Conservation (phyloP, 1,140 invertebrate species). For the Penaeus japonicus region DNA sequence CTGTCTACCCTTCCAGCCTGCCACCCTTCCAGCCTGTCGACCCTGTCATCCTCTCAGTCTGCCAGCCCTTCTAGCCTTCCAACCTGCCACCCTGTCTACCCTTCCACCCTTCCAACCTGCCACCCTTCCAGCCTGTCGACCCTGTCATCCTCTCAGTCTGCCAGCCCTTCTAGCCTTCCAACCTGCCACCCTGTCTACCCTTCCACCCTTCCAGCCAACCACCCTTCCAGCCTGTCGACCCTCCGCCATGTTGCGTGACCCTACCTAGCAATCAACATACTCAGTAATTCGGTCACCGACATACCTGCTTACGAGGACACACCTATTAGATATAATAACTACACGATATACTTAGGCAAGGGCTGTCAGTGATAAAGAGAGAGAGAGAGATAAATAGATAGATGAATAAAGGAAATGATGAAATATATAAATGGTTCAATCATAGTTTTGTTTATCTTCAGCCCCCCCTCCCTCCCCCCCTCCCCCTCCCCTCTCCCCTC, state of each 20-base stretch:
- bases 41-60: no score
- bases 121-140: background rate
- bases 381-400: no score
- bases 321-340: no score
- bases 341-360: no score
- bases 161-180: background rate
- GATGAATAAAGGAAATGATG: no score
- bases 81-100: background rate
- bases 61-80: background rate
- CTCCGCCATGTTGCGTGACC: background rate
- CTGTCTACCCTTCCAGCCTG: no score
- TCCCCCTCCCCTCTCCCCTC: background rate
- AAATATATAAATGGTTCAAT: no score
- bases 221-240: background rate
- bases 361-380: no score
- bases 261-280: background rate
- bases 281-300: no score
- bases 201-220: background rate
- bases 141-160: background rate
- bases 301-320: no score
- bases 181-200: background rate
- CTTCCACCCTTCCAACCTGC: background rate
- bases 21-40: no score
- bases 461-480: background rate
- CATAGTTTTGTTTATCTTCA: no score